Base-by-base conservation (phyloP, 2,888 invertebrate species). In the Papilio gigon region DNA sequence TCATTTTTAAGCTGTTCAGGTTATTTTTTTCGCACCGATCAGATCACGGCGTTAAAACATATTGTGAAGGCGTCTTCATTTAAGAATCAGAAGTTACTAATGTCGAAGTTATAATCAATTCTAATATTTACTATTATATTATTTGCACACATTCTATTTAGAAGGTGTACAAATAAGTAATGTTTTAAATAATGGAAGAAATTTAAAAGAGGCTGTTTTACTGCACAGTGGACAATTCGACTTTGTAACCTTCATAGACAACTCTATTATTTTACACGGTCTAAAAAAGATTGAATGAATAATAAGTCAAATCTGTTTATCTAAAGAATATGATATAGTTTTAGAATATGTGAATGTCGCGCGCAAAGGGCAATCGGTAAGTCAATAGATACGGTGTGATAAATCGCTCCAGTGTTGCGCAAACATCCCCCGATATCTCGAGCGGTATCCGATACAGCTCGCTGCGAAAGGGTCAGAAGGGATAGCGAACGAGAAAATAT, bases 401-500 rank as follows among this genome's bases (percentile, higher is more conserved):
- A 56, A 56, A 56, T 56, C n/a, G n/a, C 12, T 17, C n/a, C n/a
- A 30, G 30, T 17, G 53, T 30, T 56, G 53, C 30, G 53, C 14
- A 30, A 56, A 30, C 53, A 56, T 30, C 53, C 53, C 53, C 9
- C 53, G 30, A 30, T 56, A 56, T 30, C 30, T 30, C 17, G 30
- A 56, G 30, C 53, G 53, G 9, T 56, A 56, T 56, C 30, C 53
- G 53, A 56, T 56, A 30, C 17, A 25, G 53, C 3, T 6, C 30
- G 30, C 17, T 9, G n/a, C 27, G 30, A 56, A 56, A 56, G 53
- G 53, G 53, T 56, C 53, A 56, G 17, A 3, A 30, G 30, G 53
- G 53, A 56, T 56, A 30, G 17, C 53, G 30, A 6, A 9, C 25
- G 53, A 56, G 30, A 14, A 56, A 56, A 56, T 56, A 56, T 56